Evolutionary conservation across 2,797 vertebrate genomes (phyloP).

Genomic region (Acanthiza pusilla): DNA sequence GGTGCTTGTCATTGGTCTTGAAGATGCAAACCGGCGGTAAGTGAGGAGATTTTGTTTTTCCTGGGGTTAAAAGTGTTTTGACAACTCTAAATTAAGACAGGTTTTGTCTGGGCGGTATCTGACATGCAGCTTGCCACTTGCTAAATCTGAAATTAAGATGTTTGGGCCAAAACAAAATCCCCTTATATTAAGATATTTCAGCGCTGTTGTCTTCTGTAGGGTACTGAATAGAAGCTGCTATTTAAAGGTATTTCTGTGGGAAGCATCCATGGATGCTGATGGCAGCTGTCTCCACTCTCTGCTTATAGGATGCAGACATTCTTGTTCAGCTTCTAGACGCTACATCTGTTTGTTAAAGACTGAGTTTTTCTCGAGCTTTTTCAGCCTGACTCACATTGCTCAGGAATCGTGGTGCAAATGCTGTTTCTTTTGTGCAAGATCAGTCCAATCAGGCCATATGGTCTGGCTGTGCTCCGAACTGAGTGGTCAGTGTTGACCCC

Average conservation of each 20-base stretch:
- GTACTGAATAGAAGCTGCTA: neutral
- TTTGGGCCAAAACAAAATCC: neutral
- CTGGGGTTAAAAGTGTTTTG: neutral
- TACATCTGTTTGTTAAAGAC: neutral
- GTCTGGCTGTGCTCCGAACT: neutral
- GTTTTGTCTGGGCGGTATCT: neutral
- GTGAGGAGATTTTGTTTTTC: neutral
- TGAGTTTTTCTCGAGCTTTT: neutral
- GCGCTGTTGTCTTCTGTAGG: neutral
- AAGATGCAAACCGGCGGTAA: neutral
- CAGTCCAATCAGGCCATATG: accelerated
- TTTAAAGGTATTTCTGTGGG: neutral
- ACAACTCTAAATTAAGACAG: neutral
- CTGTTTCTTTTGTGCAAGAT: neutral
- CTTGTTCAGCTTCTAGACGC: neutral
- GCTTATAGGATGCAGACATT: neutral
- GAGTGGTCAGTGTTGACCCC: neutral
- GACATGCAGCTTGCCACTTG: neutral
- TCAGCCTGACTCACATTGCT: neutral
- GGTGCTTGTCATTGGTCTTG: neutral
- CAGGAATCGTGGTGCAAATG: neutral
- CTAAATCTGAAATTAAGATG: neutral
- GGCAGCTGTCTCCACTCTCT: neutral
- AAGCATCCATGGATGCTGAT: neutral
- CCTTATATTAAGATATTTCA: neutral